phyloP scores from a whole-genome alignment of 2,113 vertebrate species.

The Corapipo altera region DNA sequence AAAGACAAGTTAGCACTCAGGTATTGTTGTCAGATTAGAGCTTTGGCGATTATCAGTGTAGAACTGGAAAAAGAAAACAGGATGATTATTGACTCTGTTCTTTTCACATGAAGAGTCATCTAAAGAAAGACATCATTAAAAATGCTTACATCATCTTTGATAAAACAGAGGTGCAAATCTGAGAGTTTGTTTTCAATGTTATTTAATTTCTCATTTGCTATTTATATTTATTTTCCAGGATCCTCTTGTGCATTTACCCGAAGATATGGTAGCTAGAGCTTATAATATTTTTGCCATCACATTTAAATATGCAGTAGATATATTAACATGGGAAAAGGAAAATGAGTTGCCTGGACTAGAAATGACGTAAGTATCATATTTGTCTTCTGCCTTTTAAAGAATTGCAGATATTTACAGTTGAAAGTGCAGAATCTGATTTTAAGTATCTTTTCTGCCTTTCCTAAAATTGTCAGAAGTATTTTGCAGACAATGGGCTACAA shows the following conservation, averaged over 20 bases:
- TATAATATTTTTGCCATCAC: constrained; percentile 90
- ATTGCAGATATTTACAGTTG: not conserved
- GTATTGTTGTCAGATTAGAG: not conserved
- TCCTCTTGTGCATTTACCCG: constrained; percentile 85
- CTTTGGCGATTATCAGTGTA: not conserved
- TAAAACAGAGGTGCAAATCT: not conserved
- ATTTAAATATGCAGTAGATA: constrained; percentile 93
- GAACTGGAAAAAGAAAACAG: not conserved
- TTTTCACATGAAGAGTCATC: not conserved
- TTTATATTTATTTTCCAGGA: constrained; percentile 77
- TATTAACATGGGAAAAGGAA: constrained; percentile 95
- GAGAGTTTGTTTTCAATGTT: not conserved
- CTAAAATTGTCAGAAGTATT: not conserved
- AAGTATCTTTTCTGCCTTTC: not conserved
- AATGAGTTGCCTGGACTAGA: constrained; percentile 87
- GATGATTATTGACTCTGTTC: not conserved
- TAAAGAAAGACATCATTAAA: not conserved
- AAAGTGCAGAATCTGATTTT: not conserved
- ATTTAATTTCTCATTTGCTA: not conserved
- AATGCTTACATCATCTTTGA: not conserved
- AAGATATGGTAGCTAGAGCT: constrained; percentile 86
- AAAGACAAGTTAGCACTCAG: not conserved
- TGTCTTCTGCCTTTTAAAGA: not conserved
- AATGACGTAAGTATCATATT: constrained; percentile 78
- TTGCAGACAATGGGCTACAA: not conserved